phyloP scores from a whole-genome alignment of 2,797 vertebrate genomes.

The Lacerta viridis region DNA sequence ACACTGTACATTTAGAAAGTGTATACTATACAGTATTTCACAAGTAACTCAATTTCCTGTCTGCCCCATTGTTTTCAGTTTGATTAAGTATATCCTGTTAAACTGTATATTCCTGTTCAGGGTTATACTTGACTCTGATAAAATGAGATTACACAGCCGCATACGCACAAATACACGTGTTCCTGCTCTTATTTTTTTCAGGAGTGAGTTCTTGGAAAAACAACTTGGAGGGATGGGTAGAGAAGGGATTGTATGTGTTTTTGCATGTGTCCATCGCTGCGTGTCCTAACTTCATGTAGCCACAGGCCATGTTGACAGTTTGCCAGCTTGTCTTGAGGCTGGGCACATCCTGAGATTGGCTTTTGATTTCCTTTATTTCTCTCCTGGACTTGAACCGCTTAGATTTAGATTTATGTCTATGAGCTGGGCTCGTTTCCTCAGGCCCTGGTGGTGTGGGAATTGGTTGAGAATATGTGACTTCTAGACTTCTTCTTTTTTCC shows the following conservation, averaged over 20 bases:
- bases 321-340: not conserved
- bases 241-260: not conserved
- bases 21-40: conserved; percentile 79
- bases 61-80: conserved; percentile 85
- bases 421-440: not conserved
- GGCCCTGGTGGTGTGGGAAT: not conserved
- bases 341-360: not conserved
- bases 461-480: not conserved
- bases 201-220: conserved; percentile 49
- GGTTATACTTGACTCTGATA: conserved; percentile 75
- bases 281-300: not conserved
- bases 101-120: conserved; percentile 86
- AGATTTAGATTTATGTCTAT: not conserved
- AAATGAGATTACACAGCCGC: conserved; percentile 64
- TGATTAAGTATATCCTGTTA: conserved; percentile 87
- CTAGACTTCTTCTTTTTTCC: not conserved
- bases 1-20: conserved; percentile 77
- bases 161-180: conserved; percentile 34
- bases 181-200: conserved; percentile 27
- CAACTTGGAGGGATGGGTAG: not conserved
- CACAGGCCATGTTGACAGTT: fast-evolving
- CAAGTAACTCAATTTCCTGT: conserved; percentile 83
- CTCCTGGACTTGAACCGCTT: not conserved
- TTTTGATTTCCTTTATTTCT: conserved; percentile 8
- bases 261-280: too few relatives aligned